Evolutionary conservation across 2,888 invertebrate genomes (phyloP), one percentile per base, ranked within the genome.

Genomic region (Cecidostiba fungosa): DNA sequence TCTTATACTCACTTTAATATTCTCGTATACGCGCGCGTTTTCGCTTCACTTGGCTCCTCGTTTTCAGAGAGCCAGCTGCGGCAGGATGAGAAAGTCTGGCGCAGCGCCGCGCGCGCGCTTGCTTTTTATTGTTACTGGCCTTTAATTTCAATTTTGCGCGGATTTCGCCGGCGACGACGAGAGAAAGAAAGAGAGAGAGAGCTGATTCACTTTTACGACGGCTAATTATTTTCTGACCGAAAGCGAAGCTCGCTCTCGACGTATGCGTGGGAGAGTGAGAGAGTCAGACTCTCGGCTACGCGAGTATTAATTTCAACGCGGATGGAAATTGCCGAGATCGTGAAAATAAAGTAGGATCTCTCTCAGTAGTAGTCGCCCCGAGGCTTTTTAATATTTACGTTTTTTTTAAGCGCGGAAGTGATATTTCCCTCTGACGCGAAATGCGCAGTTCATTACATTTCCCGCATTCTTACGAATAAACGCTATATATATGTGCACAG

Each of bases 131-230:
- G 50, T 78, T 62, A 77, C 62, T 59, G 72, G 54, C 14, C 59
- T 72, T 78, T 83, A 78, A 77, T 83, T 83, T 72, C 39, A 59
- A 59, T 59, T 72, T 80, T 43, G 26, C 32, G 23, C 50, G 36
- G 54, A 79, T 79, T 72, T 36, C 10, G 50, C 16, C 26, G 16
- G 47, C 39, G 47, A 3, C 19, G 19, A 5, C 54, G 59, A 19
- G 47, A 43, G 43, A 12, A 6, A 12, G 43, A n/a, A n/a, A 43
- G 66, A 47, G 83, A 59, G 66, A 77, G 69, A 73, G 82, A 80
- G 10, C 72, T 54, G 54, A 54, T 73, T 81, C 43, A 72, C 29
- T 29, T 73, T 29, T 59, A 72, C n/a, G 14, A n/a, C 73, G 32
- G 39, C 73, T 73, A 73, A 81, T 81, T 81, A 73, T 43, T 72